Base-by-base conservation (phyloP, 2,113 vertebrate genomes). In the Galbula dea region DNA sequence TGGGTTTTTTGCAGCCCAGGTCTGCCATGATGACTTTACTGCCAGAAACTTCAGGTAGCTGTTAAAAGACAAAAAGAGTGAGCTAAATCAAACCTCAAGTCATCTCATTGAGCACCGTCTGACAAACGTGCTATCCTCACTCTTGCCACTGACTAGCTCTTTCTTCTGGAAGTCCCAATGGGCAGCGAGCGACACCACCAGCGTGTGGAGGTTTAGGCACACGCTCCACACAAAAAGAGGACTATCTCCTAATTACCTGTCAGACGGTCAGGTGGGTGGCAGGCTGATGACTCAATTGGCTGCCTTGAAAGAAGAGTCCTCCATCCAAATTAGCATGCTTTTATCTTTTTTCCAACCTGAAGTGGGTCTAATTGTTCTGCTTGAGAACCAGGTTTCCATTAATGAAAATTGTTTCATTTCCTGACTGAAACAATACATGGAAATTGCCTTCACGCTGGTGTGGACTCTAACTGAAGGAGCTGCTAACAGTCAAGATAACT, bases 301-400 rank as follows among this genome's bases (percentile, higher is more conserved):
- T 97, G 97, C 92, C 72, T 89, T 84, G 87, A 97, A 97, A 98
- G 98, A 97, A 97, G 97, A 96, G 97, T 97, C 96, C 98, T 98
- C 97, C 98, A 98, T 98, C 97, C 97, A 98, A 98, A 98, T 98
- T 97, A 98, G 94, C 97, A 96, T 97, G 98, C 98, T 98, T 98
- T 98, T 98, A 98, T 98, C 97, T 98, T 97, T 97, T 54, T 97
- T 95, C 97, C 97, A 97, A 90, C 96, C 96, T 98, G 97, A 98
- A 98, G 97, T 98, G 97, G 96, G 97, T 96, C 97, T 98, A 98
- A 98, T 98, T 97, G 94, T 97, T 96, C 96, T 97, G 97, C 97
- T 97, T 97, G 97, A 98, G 97, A 97, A 97, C 97, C 95, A 96
- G 97, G 96, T 98, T 97, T 96, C 97, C 93, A 92, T 98, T 98